Evolutionary conservation across 2,888 invertebrate species (phyloP), one percentile per base, ranked within the genome.

Genomic region (Protophormia terraenovae): DNA sequence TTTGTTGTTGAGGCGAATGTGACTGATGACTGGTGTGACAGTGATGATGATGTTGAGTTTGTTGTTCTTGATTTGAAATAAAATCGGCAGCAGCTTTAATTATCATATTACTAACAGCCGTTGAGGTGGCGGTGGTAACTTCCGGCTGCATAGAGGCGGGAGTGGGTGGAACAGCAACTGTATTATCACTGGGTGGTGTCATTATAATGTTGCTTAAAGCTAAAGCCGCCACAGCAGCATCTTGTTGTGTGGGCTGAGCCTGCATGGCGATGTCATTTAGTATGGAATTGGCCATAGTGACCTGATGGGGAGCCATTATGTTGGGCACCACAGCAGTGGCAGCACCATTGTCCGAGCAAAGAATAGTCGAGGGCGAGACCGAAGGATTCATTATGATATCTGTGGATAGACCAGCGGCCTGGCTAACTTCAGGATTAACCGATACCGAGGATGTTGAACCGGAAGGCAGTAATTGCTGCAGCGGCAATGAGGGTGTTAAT

Each of bases 41-140:
- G 58, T 73, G 89, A 4, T 89, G 89, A 19, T 89, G 89, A 14
- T 91, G 89, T 89, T 94, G 95, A 88, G 94, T 94, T 29, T 94
- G 94, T 45, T 94, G 94, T 72, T 94, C 93, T 93, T 94, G 94
- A 0, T 95, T 95, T 62, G 95, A 95, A 14, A 96, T 93, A 88
- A 95, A 94, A 92, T 96, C 95, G 0, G 95, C 95, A 0, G 96
- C 95, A 6, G 96, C 96, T 90, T 95, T 95, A 73, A 96, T 93
- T 58, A 96, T 94, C 94, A 96, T 95, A n/a, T 95, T 95, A 84
- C 92, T 91, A 87, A 96, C 96, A 88, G 91, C 92, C 14, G 91
- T 91, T 1, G 92, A 90, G 0, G 92, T 90, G 22, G 91, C 90
- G 27, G 92, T 89, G 0, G 92, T 89, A 29, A 91, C 92, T 35